Base-by-base conservation (phyloP, 2,888 invertebrate species). In the Pocota personata region DNA sequence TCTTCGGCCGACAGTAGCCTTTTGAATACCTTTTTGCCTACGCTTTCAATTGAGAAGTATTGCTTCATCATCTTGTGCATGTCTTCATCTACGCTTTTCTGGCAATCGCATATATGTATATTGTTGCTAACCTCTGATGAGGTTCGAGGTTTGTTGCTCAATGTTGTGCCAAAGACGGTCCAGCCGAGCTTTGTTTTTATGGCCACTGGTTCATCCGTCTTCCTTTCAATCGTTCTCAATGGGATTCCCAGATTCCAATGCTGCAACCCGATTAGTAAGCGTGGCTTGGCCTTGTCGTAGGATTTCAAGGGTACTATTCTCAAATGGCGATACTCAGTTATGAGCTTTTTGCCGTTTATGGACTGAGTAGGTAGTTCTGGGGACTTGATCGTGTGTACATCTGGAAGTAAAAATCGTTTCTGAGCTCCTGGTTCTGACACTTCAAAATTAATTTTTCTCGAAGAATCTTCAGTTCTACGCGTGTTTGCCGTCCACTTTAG, bases 201-300 rank as follows among this genome's bases (percentile, higher is more conserved):
- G 5, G 48, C 64, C 12, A 48, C 19, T 8, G 64, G 64, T 19
- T 64, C 21, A 7, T 16, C 10, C 3, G 6, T 8, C 24, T 5
- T 16, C 5, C 48, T 48, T 35, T 64, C 48, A 3, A n/a, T 46
- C 12, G 32, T 19, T 1, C 16, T 6, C 12, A 64, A 12, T 19
- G 64, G 64, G 10, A 64, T 32, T 2, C 48, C 46, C n/a, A 64
- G n/a, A 4, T 30, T 64, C 19, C 64, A 27, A 14, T 67, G 21
- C 1, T 67, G 37, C 10, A 67, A 21, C n/a, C 67, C 67, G 5
- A 67, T 10, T 19, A 64, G n/a, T 6, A 64, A 6, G 32, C 6
- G 43, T 40, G 46, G 46, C 30, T 46, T 43, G 10, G 16, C 46
- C 12, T 64, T 27, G 14, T 43, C 8, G 12, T 16, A 64, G 1